Evolutionary conservation across 1,140 invertebrate species (phyloP), one percentile per base, ranked within the genome.

Genomic region (Akabosia matsudoensis): DNA sequence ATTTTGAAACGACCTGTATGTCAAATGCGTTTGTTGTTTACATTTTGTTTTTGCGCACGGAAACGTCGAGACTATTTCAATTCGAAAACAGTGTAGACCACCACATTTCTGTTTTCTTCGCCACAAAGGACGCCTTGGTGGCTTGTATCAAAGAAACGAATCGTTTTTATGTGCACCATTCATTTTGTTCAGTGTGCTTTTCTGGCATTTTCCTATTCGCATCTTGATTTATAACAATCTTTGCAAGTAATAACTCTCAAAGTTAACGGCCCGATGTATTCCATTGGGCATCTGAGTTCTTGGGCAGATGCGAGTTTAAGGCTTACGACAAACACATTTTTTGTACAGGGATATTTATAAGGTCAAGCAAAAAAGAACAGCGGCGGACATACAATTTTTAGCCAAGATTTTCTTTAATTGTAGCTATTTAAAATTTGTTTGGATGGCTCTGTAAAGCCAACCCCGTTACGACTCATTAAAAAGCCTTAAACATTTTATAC

Each of bases 151-250:
- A n/a, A n/a, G n/a, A n/a, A n/a, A n/a, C n/a, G n/a, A n/a, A n/a
- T 67, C 61, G 24, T 67, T 67, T 61, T 67, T 67, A 67, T 67
- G 61, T 67, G 61, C 28, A 30, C 61, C 7, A 67, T 67, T 67
- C 61, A 67, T 67, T 67, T 67, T 31, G 28, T 67, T n/a, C 61
- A 67, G 24, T 67, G 61, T 67, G 31, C 7, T 67, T 67, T 67
- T 67, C 22, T 67, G 61, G 61, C 61, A n/a, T n/a, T 67, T 67
- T 67, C 10, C 26, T 67, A 67, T 67, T 67, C 61, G 28, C 61
- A 13, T 67, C 61, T 67, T 67, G 61, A 67, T 67, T 67, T 67
- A 67, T 67, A 28, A 67, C 61, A 67, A 31, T 67, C 24, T 67
- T 67, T n/a, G 7, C 28, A 7, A 30, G 61, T 30, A 28, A 67